Evolutionary conservation across 1,140 invertebrate species (phyloP), one percentile per base, ranked within the genome.

Genomic region (Drosophila melanogaster): DNA sequence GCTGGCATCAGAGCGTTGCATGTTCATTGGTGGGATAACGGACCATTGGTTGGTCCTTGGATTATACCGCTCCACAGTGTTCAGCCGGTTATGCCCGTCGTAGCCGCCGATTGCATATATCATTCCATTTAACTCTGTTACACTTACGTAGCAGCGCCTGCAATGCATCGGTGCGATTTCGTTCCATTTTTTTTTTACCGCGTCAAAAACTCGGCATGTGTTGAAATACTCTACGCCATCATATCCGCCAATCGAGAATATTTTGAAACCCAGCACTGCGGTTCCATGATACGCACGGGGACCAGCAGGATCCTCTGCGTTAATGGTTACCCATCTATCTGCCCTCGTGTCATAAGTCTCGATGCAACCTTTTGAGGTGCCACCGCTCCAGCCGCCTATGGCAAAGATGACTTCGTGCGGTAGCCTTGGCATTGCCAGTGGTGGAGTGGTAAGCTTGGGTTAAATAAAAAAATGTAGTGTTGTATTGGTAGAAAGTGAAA

Each of bases 81-180:
- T 95, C 92, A 97, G 94, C 12, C 97, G 94, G 60, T 95, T 94
- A 67, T 96, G 95, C 14, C 97, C 97, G 92, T 98, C 97, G 92
- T 97, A 98, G 1, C 97, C 97, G 12, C 97, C 96, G 92, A 98
- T 95, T 0, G 97, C 96, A 92, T 97, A 98, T 71, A 98, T 96
- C 77, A 94, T 94, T 38, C 95, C 95, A 26, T 95, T 94, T 4
- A 95, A 77, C 2, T 94, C 93, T 0, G 95, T 93, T 1, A 95
- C 94, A 26, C 94, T 95, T 0, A 96, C 95, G 76, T 95, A 95
- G 72, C 94, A 95, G 17, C 94, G 93, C 1, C 93, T 92, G 11
- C 93, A 93, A 54, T 94, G 94, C 94, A 94, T 94, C 30, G 94
- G 94, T 10, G 94, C 93, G 26, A 94, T 93, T 93, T 96, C 95